phyloP scores from a whole-genome alignment of 2,888 invertebrate genomes.

The Nymphalis urticae region DNA sequence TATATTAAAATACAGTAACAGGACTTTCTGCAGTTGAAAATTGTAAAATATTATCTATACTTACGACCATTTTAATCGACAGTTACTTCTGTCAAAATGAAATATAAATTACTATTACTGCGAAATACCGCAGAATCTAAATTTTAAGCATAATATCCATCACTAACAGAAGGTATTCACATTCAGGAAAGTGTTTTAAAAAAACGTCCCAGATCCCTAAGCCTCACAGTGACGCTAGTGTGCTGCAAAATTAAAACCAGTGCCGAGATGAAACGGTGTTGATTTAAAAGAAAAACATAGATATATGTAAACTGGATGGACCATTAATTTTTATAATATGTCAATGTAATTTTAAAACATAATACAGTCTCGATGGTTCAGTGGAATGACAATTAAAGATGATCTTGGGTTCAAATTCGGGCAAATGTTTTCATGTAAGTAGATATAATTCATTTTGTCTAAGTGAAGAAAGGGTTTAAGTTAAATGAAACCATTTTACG shows the following conservation, averaged over 20 bases:
- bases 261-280: slow-evolving; percentile 12
- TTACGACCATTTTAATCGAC: no score
- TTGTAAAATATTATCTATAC: no score
- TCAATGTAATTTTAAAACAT: no score
- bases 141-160: neutral
- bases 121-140: neutral
- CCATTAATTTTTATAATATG: neutral
- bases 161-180: neutral
- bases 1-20: no score
- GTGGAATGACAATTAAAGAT: no score
- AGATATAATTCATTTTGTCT: no score
- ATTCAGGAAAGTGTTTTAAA: slow-evolving; percentile 3
- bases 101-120: neutral
- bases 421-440: no score
- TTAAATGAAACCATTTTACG: no score
- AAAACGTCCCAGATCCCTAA: slow-evolving; percentile 4
- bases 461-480: no score
- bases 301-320: neutral
- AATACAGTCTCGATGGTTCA: no score
- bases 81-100: neutral
- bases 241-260: slow-evolving; percentile 12
- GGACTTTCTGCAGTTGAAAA: no score
- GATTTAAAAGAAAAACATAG: slow-evolving; percentile 4
- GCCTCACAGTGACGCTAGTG: neutral
- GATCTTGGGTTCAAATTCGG: no score